These are phyloP conservation scores for Amphibalanus amphitrite DNA, from an alignment of 1,140 invertebrate genomes.

Conservation along the genomic window DNA sequence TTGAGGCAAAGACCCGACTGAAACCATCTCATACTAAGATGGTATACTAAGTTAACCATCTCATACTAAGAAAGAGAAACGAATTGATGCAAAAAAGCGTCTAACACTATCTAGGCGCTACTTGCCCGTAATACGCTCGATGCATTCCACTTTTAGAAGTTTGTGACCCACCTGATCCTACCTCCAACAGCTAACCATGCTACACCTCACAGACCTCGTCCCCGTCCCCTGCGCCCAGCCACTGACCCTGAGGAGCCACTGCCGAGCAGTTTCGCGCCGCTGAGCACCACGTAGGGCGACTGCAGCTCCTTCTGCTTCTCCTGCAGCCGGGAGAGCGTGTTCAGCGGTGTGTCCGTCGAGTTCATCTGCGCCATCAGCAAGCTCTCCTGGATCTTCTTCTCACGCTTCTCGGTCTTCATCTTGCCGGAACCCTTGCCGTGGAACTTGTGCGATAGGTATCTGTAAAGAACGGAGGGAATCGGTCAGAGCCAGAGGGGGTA, in stretches of 20 bases:
- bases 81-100: too few species aligned
- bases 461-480: constrained; percentile 18
- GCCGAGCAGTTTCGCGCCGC: constrained; percentile 48
- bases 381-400: constrained; percentile 57
- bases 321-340: constrained; percentile 81
- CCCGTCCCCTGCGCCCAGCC: too few species aligned
- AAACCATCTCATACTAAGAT: too few species aligned
- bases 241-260: background rate
- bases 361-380: constrained; percentile 96
- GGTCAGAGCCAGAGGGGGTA: background rate
- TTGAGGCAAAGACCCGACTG: too few species aligned
- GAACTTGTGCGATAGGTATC: constrained; percentile 90
- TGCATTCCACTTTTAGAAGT: too few species aligned
- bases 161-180: too few species aligned
- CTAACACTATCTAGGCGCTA: too few species aligned
- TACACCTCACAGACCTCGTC: too few species aligned
- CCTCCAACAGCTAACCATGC: too few species aligned
- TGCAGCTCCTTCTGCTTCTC: constrained; percentile 94
- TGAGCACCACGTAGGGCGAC: constrained; percentile 83
- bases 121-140: too few species aligned
- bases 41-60: too few species aligned
- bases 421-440: constrained; percentile 98
- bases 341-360: constrained; percentile 90
- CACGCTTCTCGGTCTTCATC: constrained; percentile 92
- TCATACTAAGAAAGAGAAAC: too few species aligned